Evolutionary conservation across 2,113 vertebrate species (phyloP), one percentile per base, ranked within the genome.

Genomic region (Zootoca vivipara): DNA sequence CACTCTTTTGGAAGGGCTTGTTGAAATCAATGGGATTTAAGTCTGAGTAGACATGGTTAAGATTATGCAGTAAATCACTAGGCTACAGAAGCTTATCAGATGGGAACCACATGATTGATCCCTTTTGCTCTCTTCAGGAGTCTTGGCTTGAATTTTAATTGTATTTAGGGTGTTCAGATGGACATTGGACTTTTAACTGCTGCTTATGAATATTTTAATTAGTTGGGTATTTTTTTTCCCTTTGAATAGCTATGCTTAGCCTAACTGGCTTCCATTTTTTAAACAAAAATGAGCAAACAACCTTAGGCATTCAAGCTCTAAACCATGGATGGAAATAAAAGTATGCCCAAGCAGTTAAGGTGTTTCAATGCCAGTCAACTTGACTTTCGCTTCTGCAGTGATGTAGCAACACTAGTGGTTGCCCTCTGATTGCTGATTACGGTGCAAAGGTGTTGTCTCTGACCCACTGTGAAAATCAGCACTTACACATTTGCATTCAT

Each of bases 371-470:
- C 30, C 52, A n/a, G 58, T 15, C 16, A 9, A 26, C 7, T 26
- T 62, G 78, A 79, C 52, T 40, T 64, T 87, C n/a, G 35, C 70
- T n/a, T 70, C 56, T 87, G 7, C 3, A 9, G 2, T 73, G 26
- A 30, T 1, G 6, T 26, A 42, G 10, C 16, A 2, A 1, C 0
- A 0, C 46, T 35, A 30, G 8, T 90, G 85, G 28, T 46, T 81
- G 12, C 52, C 0, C 28, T 83, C 26, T 0, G 0, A 15, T 79
- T 46, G 6, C 2, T 46, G 10, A 40, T 82, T 89, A 1, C 3
- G 28, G 24, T 26, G 0, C 16, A 1, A 5, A 22, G 42, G 64
- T 65, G 0, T 30, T 18, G 2, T 85, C 22, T 40, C 4, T 0
- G 0, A 12, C 1, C 56, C 0, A 18, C 1, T 75, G n/a, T 22